Base-by-base conservation (phyloP, 2,113 vertebrate species). In the Cyanistes caeruleus region DNA sequence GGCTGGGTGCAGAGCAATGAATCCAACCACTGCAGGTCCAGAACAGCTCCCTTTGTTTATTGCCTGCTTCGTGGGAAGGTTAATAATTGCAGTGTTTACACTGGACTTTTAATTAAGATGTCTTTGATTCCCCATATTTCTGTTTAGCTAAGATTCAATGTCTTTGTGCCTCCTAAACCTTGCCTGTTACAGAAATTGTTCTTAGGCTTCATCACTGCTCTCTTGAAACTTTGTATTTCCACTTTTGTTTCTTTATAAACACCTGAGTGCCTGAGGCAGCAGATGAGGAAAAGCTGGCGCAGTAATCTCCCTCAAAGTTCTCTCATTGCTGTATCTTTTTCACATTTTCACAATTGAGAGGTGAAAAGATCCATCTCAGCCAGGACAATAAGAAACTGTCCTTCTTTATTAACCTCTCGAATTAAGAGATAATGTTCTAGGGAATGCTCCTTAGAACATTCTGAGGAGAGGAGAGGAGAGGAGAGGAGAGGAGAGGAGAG, bases 221-320 rank as follows among this genome's bases (percentile, higher is more conserved):
- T 87, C 88, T 79, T 87, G 49, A 74, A 97, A 95, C 35, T 91
- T 87, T 72, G 68, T 94, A 93, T 92, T 94, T 96, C 81, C 63
- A 75, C 56, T 89, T 95, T 84, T 83, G 72, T 86, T 92, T 95
- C 89, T 95, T 91, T 93, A 86, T 88, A 87, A 95, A 94, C 75
- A 79, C 82, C 78, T 55, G 58, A 73, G 73, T 62, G 91, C 95
- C 84, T 48, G 79, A 93, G 91, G 77, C 63, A 73, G 84, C 85
- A 84, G 85, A 83, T 55, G 88, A 81, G 84, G 48, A 21, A 49
- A 84, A 83, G 83, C 70, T 78, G 88, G 79, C 92, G 75, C 60
- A 60, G 68, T 60, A 72, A 93, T 93, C 73, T 83, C n/a, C 78
- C 83, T 96, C 80, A 39, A 51, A 87, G 64, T 82, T 94, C 60